Conservation (phyloP, 2,888 invertebrate genomes). For the Melikaiella ostensackeni region DNA sequence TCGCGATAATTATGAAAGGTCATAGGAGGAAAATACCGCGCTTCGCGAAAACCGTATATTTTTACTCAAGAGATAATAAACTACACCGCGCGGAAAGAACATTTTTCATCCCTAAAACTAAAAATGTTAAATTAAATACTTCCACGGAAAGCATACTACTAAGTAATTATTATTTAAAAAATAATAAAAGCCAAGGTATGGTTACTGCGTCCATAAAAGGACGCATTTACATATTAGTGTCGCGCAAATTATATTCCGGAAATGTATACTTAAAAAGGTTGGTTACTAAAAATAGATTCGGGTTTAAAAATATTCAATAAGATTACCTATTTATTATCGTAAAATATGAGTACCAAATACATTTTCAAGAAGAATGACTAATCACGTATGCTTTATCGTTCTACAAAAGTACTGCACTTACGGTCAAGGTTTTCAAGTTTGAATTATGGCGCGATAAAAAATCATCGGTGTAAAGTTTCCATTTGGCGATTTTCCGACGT, state of each 20-base stretch:
- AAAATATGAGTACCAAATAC: neutral
- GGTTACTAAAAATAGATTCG: neutral
- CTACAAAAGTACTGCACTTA: slow-evolving; percentile 12
- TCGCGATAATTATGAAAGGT: slow-evolving; percentile 38
- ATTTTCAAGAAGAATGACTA: slow-evolving; percentile 5
- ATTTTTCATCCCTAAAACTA: neutral
- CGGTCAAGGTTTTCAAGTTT: neutral
- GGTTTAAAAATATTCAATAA: neutral
- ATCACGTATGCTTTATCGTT: slow-evolving; percentile 20
- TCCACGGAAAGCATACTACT: neutral
- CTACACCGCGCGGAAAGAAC: neutral
- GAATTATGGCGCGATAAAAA: slow-evolving; percentile 7
- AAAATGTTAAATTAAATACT: neutral
- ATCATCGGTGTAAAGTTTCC: neutral
- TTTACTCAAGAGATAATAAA: slow-evolving; percentile 24
- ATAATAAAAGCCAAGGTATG: too few species aligned
- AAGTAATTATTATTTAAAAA: too few species aligned
- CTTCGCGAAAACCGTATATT: slow-evolving; percentile 12
- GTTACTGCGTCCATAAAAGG: neutral
- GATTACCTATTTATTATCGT: slow-evolving; percentile 9
- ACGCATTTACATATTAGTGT: neutral
- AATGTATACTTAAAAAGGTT: slow-evolving; percentile 2
- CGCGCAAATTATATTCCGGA: slow-evolving; percentile 14
- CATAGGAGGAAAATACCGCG: slow-evolving; percentile 13
- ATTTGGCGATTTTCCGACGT: neutral